These are phyloP conservation scores for Dicyrtomina minuta DNA, from an alignment of 2,888 invertebrate genomes.

Conservation along the genomic window DNA sequence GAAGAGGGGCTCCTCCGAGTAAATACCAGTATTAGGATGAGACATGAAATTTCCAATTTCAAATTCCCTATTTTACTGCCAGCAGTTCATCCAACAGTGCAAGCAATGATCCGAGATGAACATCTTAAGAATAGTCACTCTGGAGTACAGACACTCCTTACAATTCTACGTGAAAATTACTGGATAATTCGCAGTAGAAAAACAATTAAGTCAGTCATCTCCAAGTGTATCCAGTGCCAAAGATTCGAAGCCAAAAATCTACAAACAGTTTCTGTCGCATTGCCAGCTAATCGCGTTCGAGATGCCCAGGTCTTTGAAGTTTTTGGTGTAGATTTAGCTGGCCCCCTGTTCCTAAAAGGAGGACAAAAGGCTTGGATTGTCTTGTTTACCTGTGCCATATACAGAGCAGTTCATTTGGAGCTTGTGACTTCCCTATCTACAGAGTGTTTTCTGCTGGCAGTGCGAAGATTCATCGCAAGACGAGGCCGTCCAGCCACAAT, in stretches of 20 bases:
- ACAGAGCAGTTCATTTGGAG: constrained; percentile 56
- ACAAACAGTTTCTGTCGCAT: constrained; percentile 21
- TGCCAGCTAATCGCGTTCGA: constrained; percentile 54
- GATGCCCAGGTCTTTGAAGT: constrained; percentile 54
- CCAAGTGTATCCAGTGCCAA: neutral
- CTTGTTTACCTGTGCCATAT: constrained; percentile 57
- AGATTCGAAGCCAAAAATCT: neutral
- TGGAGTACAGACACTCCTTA: constrained; percentile 4
- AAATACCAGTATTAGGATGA: neutral
- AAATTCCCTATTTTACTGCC: constrained; percentile 3
- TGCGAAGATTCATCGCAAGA: constrained; percentile 55
- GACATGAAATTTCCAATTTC: neutral
- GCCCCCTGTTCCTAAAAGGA: constrained; percentile 54
- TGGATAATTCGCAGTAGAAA: neutral
- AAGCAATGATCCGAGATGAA: neutral
- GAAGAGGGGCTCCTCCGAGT: constrained; percentile 3
- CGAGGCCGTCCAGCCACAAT: constrained; percentile 54
- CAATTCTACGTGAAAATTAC: neutral
- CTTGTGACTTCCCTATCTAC: constrained; percentile 54
- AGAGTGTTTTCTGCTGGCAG: constrained; percentile 53
- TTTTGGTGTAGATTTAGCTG: constrained; percentile 55
- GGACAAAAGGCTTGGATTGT: constrained; percentile 55
- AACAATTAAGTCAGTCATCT: neutral
- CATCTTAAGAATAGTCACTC: neutral
- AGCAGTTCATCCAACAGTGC: neutral